Base-by-base conservation (phyloP, 2,797 vertebrate species). In the Pogoniulus pusillus region DNA sequence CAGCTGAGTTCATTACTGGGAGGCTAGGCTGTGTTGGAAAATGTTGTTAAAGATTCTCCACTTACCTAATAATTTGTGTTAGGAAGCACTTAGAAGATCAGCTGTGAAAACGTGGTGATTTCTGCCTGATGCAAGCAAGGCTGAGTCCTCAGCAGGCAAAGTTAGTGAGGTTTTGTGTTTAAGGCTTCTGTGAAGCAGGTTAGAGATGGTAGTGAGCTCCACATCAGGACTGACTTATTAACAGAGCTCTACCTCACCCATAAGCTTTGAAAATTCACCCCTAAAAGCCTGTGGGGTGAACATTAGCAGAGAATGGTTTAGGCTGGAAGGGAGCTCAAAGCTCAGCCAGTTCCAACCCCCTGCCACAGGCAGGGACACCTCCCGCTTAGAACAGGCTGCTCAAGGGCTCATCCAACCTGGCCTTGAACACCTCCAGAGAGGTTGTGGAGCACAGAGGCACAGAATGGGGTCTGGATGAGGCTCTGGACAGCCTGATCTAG, bases 41-140 rank as follows among this genome's bases (percentile, higher is more conserved):
- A 84, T 12, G 19, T 70, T 84, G 82, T 51, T 91, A 87, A 95
- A 96, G 85, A 94, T 93, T 85, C 94, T 95, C 76, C 84, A 91
- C 82, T 91, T 15, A 26, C 91, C 90, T 93, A 96, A 93, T 93
- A 94, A 93, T 95, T 94, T 95, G 37, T 96, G 92, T 93, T 85
- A 94, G 81, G 32, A 92, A 41, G 85, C 89, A 93, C 70, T 82
- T 90, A 76, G 87, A 91, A 96, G 80, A 94, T 87, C 91, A 91
- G 88, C 81, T 91, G 60, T 10, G 11, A 95, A 96, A 95, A 91
- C 3, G 26, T 30, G 60, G 90, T 72, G 79, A 94, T 85, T 92
- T 95, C 80, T 94, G 34, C 53, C 76, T 58, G 60, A 91, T 35
- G 83, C 71, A 89, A 73, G 89, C 64, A 92, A 80, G 82, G 91